Conservation (phyloP, 2,888 invertebrate genomes). For the Tachina grossa region DNA sequence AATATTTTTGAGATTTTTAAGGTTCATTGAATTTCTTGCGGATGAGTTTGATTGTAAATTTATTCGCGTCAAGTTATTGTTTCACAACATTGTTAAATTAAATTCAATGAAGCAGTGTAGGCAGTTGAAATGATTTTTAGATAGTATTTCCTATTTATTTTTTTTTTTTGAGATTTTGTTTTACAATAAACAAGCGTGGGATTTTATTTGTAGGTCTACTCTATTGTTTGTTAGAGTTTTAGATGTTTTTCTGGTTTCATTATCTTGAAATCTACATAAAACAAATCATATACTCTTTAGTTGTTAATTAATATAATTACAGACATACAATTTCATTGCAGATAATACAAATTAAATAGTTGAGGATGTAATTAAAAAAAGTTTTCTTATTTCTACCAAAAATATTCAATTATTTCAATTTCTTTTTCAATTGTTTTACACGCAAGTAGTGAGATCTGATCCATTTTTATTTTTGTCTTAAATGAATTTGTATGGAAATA, state of each 20-base stretch:
- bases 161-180: neutral
- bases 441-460: constrained; percentile 38
- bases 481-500: constrained; percentile 12
- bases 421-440: constrained; percentile 54
- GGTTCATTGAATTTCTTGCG: constrained; percentile 62
- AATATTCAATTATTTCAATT: constrained; percentile 41
- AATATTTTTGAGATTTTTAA: constrained; percentile 29
- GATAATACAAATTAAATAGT: constrained; percentile 48
- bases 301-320: constrained; percentile 66
- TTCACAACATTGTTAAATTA: constrained; percentile 8
- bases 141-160: constrained; percentile 45
- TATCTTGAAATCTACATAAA: constrained; percentile 44
- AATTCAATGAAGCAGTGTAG: constrained; percentile 53
- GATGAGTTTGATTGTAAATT: constrained; percentile 45
- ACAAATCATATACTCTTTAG: constrained; percentile 26
- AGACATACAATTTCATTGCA: constrained; percentile 35
- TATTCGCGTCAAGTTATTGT: constrained; percentile 47
- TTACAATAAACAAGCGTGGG: constrained; percentile 59
- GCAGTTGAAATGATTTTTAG: constrained; percentile 37
- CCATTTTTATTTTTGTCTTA: constrained; percentile 2
- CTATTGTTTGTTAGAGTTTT: constrained; percentile 37
- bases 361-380: constrained; percentile 31
- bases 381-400: neutral
- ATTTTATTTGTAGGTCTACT: constrained; percentile 35
- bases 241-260: constrained; percentile 1